phyloP scores from a whole-genome alignment of 2,888 invertebrate species.

The Ornithoptera alexandrae region DNA sequence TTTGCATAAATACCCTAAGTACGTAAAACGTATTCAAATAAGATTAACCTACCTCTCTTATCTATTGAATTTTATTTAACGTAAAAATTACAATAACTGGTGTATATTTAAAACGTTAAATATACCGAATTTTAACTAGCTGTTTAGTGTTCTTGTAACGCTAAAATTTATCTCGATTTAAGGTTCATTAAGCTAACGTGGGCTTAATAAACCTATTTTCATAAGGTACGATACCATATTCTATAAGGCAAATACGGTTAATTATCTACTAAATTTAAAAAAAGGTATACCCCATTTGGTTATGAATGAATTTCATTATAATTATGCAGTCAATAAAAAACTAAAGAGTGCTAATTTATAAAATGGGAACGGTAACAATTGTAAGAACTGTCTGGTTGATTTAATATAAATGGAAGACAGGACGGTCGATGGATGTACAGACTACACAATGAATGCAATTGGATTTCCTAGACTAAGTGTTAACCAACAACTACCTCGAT shows the following conservation, averaged over 20 bases:
- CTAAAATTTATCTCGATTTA: too few species aligned
- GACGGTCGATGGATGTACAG: conserved; percentile 1
- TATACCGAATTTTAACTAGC: not conserved
- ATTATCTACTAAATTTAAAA: not conserved
- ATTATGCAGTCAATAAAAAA: not conserved
- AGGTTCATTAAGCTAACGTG: too few species aligned
- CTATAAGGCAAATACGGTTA: too few species aligned
- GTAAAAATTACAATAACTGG: not conserved
- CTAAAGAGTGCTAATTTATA: not conserved
- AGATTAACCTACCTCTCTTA: not conserved
- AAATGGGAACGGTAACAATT: not conserved
- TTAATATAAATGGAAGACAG: conserved; percentile 5
- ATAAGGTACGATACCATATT: too few species aligned
- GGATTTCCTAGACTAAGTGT: conserved; percentile 1
- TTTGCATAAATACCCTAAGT: conserved; percentile 1
- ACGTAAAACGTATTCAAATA: not conserved
- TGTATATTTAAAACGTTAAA: not conserved
- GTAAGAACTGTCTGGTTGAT: not conserved
- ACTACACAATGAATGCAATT: conserved; percentile 18
- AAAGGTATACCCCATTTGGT: not conserved
- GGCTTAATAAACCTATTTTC: too few species aligned
- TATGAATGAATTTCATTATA: not conserved
- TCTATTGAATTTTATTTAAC: not conserved
- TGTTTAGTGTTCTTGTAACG: too few species aligned
- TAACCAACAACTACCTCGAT: conserved; percentile 2